Conservation (phyloP, 2,888 invertebrate genomes). For the Lymantria monacha region DNA sequence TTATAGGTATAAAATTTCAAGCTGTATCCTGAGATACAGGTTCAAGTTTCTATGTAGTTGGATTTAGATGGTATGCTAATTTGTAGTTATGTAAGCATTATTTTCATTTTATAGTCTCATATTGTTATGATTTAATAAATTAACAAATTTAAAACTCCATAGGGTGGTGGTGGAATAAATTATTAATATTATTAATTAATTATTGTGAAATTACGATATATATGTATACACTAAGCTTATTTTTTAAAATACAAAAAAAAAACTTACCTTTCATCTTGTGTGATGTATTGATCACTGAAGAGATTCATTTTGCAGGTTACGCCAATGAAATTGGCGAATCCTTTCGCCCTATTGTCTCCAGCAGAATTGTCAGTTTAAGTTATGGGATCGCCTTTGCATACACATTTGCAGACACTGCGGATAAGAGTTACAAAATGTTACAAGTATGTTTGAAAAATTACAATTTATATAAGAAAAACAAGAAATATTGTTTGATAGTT, state of each 20-base stretch:
- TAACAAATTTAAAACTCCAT: too few relatives aligned
- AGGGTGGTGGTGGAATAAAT: too few relatives aligned
- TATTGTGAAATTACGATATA: too few relatives aligned
- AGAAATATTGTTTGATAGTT: background rate
- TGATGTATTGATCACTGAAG: conserved; percentile 73
- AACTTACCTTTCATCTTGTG: conserved; percentile 64
- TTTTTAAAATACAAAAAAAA: too few relatives aligned
- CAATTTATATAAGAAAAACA: background rate
- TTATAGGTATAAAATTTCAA: too few relatives aligned
- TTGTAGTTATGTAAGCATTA: background rate
- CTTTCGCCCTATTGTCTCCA: conserved; percentile 90
- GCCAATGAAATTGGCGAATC: conserved; percentile 98
- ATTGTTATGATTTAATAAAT: too few relatives aligned
- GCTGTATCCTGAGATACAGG: conserved; percentile 8
- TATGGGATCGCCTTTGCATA: conserved; percentile 93
- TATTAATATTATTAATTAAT: too few relatives aligned
- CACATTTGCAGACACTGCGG: conserved; percentile 92
- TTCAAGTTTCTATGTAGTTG: background rate
- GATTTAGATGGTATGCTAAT: background rate
- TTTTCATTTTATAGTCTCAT: too few relatives aligned
- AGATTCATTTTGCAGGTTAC: conserved; percentile 88
- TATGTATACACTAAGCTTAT: too few relatives aligned
- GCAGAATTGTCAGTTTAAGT: conserved; percentile 85
- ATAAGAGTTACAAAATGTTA: conserved; percentile 87
- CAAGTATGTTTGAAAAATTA: conserved; percentile 64